These are phyloP conservation scores for Eutolmus rufibarbis DNA, from an alignment of 2,888 invertebrate species.

Conservation along the genomic window DNA sequence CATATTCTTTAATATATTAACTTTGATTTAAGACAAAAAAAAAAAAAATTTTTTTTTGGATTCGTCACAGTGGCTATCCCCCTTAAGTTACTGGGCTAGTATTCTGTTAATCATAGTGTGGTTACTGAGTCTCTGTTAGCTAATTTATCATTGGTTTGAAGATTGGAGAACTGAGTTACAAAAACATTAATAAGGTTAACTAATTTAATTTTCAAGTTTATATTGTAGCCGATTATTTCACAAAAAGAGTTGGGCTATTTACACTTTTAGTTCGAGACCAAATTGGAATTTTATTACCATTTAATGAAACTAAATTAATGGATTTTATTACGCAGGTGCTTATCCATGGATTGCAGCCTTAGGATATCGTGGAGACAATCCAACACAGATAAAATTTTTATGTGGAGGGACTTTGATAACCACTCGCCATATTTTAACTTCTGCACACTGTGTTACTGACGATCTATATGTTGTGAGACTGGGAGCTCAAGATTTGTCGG, in stretches of 20 bases:
- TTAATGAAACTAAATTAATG: neutral
- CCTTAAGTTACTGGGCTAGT: too few species aligned
- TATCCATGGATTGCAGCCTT: constrained; percentile 88
- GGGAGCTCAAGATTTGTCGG: constrained; percentile 78
- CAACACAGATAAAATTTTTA: constrained; percentile 64
- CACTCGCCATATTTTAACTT: constrained; percentile 73
- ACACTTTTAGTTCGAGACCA: neutral
- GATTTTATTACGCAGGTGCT: constrained; percentile 63
- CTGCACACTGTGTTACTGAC: constrained; percentile 65
- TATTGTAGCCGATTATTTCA: too few species aligned
- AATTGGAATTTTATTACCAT: neutral
- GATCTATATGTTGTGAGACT: constrained; percentile 69
- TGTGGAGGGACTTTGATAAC: constrained; percentile 79
- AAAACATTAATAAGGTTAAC: too few species aligned
- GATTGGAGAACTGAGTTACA: too few species aligned
- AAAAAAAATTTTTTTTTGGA: too few species aligned
- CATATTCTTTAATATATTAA: too few species aligned
- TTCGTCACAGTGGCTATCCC: too few species aligned
- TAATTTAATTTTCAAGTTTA: too few species aligned
- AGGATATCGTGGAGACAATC: constrained; percentile 63
- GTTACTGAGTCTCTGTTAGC: too few species aligned
- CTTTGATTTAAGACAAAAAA: too few species aligned
- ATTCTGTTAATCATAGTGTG: too few species aligned
- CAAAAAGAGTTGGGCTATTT: neutral
- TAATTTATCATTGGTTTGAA: too few species aligned